Base-by-base conservation (phyloP, 2,888 invertebrate genomes). In the Synanthedon formicaeformis region DNA sequence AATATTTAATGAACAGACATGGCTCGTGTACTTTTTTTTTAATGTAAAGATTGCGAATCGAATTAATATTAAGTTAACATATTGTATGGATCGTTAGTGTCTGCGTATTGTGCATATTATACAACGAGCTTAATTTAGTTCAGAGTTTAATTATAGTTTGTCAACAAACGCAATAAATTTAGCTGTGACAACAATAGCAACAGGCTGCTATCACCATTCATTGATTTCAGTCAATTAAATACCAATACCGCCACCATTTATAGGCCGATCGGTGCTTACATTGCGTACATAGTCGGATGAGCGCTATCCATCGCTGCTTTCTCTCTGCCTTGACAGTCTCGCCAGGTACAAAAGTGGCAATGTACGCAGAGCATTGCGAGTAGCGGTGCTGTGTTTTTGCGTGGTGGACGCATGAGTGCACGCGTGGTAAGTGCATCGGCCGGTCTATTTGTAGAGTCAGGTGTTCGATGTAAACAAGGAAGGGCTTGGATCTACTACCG, bases 391-490 rank as follows among this genome's bases (percentile, higher is more conserved):
- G 45, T 13, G 13, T 13, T 3, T 5, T n/a, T 45, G 45, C 45
- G 45, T n/a, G 14, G 45, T 45, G 13, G 45, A 13, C 11, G 45
- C 45, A 45, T 3, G 34, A 6, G 4, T 45, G 45, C 45, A 45
- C 34, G 10, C 34, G 10, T 34, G 10, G 34, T 34, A 70, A 66
- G 80, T 77, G 79, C 80, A 78, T 68, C 73, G 80, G 61, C 77
- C 81, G 52, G 55, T 60, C 69, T 81, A 81, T 81, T 78, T 75
- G 60, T 52, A 69, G 67, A 58, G 64, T 62, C 81, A 80, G 81
- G 79, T 81, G 80, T 55, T 50, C 18, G 49, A 45, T 45, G 45
- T 45, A 45, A 45, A 45, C 45, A 45, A 45, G 45, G 45, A 45
- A 45, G 45, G 45, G 14, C 45, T 34, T 34, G 34, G 10, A 34